phyloP scores from a whole-genome alignment of 2,888 invertebrate genomes.

The Eudemis profundana region DNA sequence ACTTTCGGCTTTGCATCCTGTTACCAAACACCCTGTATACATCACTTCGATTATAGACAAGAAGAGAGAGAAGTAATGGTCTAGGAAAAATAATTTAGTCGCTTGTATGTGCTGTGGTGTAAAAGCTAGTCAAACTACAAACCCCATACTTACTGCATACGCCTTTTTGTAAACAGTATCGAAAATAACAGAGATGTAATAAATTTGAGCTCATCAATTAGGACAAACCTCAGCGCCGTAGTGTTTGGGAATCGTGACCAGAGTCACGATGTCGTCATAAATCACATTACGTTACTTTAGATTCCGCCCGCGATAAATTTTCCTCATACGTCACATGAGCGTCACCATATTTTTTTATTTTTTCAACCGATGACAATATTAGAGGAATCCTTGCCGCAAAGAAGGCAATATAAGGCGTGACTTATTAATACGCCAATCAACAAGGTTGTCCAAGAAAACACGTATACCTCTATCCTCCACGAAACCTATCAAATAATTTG shows the following conservation, averaged over 20 bases:
- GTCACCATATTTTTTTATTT: constrained; percentile 30
- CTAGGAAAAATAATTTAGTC: too few relatives aligned
- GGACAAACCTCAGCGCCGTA: constrained; percentile 30
- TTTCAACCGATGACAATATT: constrained; percentile 19
- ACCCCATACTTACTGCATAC: too few relatives aligned
- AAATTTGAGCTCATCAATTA: constrained; percentile 47
- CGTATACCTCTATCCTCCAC: too few relatives aligned
- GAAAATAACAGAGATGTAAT: constrained; percentile 8
- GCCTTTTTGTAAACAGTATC: not conserved
- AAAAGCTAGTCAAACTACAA: too few relatives aligned
- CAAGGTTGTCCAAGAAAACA: too few relatives aligned
- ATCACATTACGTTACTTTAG: constrained; percentile 59
- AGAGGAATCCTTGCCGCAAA: constrained; percentile 23
- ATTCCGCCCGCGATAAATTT: constrained; percentile 55
- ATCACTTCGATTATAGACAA: too few relatives aligned
- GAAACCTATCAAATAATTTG: too few relatives aligned
- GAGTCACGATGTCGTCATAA: constrained; percentile 56
- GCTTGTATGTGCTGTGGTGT: too few relatives aligned
- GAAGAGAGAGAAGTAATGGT: too few relatives aligned
- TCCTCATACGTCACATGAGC: constrained; percentile 44
- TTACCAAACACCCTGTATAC: too few relatives aligned
- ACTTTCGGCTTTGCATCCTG: too few relatives aligned
- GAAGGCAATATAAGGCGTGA: constrained; percentile 33
- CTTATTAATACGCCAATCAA: constrained; percentile 3
- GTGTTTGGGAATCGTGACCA: constrained; percentile 56